These are phyloP conservation scores for Morpho achilles DNA, from an alignment of 2,888 invertebrate species.

Conservation along the genomic window DNA sequence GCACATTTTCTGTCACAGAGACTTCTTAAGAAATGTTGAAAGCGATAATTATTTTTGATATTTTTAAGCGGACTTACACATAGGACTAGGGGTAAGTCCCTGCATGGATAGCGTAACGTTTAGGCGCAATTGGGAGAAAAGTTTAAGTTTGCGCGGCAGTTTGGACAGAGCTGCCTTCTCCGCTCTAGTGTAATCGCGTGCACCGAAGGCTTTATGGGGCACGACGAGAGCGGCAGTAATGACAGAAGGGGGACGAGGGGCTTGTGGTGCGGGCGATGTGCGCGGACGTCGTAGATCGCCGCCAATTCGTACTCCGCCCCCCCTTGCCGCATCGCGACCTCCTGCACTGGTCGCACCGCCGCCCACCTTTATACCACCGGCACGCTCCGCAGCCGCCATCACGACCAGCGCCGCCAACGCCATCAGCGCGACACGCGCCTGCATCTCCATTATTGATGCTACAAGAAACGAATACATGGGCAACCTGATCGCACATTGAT, in stretches of 20 bases:
- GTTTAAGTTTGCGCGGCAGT: slow-evolving; percentile 83
- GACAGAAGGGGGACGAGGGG: slow-evolving; percentile 71
- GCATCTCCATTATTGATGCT: slow-evolving; percentile 71
- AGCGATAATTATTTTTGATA: slow-evolving; percentile 7
- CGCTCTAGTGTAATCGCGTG: slow-evolving; percentile 85
- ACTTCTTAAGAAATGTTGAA: not conserved
- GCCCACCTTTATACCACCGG: slow-evolving; percentile 59
- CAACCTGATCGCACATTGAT: too few species aligned
- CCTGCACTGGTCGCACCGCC: slow-evolving; percentile 54
- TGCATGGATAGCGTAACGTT: slow-evolving; percentile 84
- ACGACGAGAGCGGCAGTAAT: slow-evolving; percentile 85
- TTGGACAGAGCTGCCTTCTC: slow-evolving; percentile 83
- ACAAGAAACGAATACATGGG: slow-evolving; percentile 11
- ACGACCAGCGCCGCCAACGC: slow-evolving; percentile 65
- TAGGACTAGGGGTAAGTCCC: slow-evolving; percentile 87
- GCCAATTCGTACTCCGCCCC: slow-evolving; percentile 61
- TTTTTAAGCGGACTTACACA: slow-evolving; percentile 77
- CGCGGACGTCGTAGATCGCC: slow-evolving; percentile 59
- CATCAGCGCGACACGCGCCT: slow-evolving; percentile 63
- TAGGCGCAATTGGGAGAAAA: slow-evolving; percentile 85
- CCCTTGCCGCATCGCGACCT: slow-evolving; percentile 57
- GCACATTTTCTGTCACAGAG: too few species aligned
- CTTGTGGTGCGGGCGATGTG: slow-evolving; percentile 66
- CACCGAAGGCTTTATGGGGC: slow-evolving; percentile 87
- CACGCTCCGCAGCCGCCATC: slow-evolving; percentile 60